Base-by-base conservation (phyloP, 1,140 invertebrate genomes). In the Dufourea novaeangliae region DNA sequence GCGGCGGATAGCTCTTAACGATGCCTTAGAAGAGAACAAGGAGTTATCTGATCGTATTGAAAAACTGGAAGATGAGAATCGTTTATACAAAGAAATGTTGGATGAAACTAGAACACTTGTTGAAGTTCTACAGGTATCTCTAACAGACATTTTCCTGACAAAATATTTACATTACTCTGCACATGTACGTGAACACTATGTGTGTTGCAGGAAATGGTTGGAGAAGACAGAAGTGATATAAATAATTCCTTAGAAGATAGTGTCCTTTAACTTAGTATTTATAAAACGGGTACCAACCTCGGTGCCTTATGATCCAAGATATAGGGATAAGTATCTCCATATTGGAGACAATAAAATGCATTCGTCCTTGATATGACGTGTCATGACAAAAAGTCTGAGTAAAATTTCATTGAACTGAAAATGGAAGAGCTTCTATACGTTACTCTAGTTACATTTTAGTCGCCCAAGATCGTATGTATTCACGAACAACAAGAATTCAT, bases 61-160 rank as follows among this genome's bases (percentile, higher is more conserved):
- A 56, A 89, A 92, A 44, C 88, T 96, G n/a, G 92, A 94, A 83
- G 93, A 95, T 85, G 94, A 96, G 88, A 95, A 95, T 84, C 86
- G 84, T 72, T 87, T 94, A 32, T 94, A 93, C 71, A 95, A 95
- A 87, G 93, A 95, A 88, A 94, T 95, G 94, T 86, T 96, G 50
- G 93, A 95, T 17, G 95, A 96, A 89, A 94, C 95, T 7, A 94
- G 93, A 87, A 90, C 93, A 74, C 91, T 95, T 77, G 93, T 95
- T 20, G 94, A 95, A 93, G 94, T 95, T 22, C 90, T 96, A n/a
- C 94, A 94, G 92, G 95, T 95, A 93, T 69, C 64, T 32, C 37
- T n/a, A 59, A 27, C n/a, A 4, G 0, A 29, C 32, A 14, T 34
- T 6, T 69, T 11, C 27, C 1, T 27, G n/a, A n/a, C n/a, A n/a